These are phyloP conservation scores for Balaeniceps rex DNA, from an alignment of 2,113 vertebrate genomes.

Conservation along the genomic window DNA sequence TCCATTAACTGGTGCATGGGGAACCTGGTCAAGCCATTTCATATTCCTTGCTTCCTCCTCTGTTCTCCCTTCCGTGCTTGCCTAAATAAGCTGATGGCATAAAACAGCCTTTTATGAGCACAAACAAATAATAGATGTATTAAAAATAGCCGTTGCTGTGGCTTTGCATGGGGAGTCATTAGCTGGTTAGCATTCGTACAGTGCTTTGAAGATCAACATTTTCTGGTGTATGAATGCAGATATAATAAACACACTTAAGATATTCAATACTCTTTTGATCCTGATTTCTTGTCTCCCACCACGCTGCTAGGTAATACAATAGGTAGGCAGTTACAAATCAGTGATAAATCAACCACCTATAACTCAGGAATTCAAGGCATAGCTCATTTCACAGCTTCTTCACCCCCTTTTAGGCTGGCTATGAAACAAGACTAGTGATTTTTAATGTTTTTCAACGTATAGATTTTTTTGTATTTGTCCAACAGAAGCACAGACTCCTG, in stretches of 20 bases:
- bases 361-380: not conserved
- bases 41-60: not conserved
- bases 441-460: not conserved
- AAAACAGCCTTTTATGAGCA: slow-evolving; percentile 3
- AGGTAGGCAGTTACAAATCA: not conserved
- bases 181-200: not conserved
- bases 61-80: not conserved
- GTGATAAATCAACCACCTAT: not conserved
- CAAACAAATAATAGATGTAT: slow-evolving; percentile 12
- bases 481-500: not conserved
- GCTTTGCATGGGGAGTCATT: slow-evolving; percentile 17
- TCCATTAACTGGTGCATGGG: not conserved
- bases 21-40: not conserved
- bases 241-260: not conserved
- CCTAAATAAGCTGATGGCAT: slow-evolving; percentile 5
- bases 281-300: not conserved
- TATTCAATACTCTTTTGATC: slow-evolving; percentile 4
- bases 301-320: not conserved
- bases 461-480: not conserved
- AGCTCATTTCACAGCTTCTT: not conserved
- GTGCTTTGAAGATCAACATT: not conserved
- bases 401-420: not conserved
- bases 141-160: slow-evolving; percentile 22
- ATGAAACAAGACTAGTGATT: not conserved
- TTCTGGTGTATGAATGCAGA: not conserved